Percentiles rank a stretch among this genome's conserved stretches.
These are phyloP conservation scores for Heteromurus nitidus DNA, from an alignment of 2,888 invertebrate genomes.

Conservation along the genomic window DNA sequence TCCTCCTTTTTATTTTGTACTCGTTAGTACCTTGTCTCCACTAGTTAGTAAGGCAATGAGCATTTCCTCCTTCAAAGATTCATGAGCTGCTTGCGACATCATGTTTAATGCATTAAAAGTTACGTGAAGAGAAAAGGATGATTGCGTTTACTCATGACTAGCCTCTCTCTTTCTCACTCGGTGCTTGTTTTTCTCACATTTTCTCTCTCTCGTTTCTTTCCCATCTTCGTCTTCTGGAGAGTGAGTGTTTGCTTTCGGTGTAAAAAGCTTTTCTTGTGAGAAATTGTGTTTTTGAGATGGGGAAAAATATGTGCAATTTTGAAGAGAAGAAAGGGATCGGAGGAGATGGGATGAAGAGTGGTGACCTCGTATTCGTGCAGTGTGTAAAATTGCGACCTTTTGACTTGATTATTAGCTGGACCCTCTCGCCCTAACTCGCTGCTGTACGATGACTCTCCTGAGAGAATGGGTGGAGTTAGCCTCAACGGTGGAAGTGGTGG, in stretches of 20 bases:
- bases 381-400: constrained; percentile 30
- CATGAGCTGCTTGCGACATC: constrained; percentile 41
- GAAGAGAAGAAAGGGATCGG: constrained; percentile 3
- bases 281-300: constrained; percentile 22
- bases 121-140: constrained; percentile 25
- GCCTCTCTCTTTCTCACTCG: too few relatives aligned
- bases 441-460: constrained; percentile 70
- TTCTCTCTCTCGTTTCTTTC: too few relatives aligned
- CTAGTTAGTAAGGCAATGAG: constrained; percentile 2
- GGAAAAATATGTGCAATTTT: constrained; percentile 33
- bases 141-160: too few relatives aligned
- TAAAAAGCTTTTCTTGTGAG: constrained; percentile 14
- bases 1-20: background rate
- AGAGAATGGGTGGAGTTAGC: constrained; percentile 62
- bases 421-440: constrained; percentile 72
- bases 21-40: background rate
- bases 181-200: too few relatives aligned
- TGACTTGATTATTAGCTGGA: constrained; percentile 67
- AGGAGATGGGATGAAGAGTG: constrained; percentile 1
- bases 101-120: constrained; percentile 48
- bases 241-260: background rate
- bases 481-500: constrained; percentile 54
- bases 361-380: constrained; percentile 37
- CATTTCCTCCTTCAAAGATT: constrained; percentile 39
- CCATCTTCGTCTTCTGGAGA: background rate